These are phyloP conservation scores for Dinocampus coccinellae DNA, from an alignment of 2,888 invertebrate species.

Conservation along the genomic window DNA sequence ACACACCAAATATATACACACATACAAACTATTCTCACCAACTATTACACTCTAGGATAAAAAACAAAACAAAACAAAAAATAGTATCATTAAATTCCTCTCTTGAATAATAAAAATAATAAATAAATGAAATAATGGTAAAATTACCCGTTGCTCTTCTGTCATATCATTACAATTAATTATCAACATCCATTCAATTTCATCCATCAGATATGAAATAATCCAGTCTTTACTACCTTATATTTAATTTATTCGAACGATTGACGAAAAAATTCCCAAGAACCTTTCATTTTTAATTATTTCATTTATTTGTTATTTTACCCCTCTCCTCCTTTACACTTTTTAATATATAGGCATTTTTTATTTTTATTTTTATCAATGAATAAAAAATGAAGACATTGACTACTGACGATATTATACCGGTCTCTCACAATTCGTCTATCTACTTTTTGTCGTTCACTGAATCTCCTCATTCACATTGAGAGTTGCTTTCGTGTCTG, in stretches of 20 bases:
- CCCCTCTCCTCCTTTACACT: neutral
- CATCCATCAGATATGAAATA: neutral
- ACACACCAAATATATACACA: neutral
- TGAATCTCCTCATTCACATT: conserved; percentile 26
- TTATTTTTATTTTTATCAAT: neutral
- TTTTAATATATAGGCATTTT: too few relatives aligned
- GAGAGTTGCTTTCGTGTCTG: conserved; percentile 30
- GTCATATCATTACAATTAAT: neutral
- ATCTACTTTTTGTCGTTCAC: neutral
- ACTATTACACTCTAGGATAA: neutral
- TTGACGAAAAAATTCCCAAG: neutral
- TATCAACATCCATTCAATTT: neutral
- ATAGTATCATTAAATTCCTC: neutral
- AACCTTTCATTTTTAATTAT: neutral
- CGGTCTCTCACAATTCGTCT: neutral
- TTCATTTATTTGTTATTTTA: neutral
- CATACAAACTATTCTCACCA: neutral
- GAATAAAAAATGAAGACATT: conserved; percentile 4
- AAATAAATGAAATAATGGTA: neutral
- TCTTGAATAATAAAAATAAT: neutral
- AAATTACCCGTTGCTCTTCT: neutral
- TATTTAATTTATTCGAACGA: neutral
- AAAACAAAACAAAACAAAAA: neutral
- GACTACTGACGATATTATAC: conserved; percentile 20
- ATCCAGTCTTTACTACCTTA: neutral